Evolutionary conservation across 2,797 vertebrate species (phyloP), one percentile per base, ranked within the genome.

Genomic region (Lateolabrax maculatus): DNA sequence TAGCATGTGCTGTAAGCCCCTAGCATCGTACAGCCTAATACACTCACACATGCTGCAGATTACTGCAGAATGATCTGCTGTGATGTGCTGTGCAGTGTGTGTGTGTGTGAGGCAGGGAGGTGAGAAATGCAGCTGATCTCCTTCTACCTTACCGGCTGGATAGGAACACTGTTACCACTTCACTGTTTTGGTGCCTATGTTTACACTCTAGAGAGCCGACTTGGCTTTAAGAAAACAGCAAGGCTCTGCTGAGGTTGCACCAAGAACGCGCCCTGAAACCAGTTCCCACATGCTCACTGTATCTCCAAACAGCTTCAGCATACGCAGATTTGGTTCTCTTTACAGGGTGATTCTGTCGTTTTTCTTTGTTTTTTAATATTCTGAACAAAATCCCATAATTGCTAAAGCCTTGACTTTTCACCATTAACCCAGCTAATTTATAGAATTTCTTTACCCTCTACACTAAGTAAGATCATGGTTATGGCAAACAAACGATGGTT

Each of bases 51-150:
- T 64, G 66, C 75, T 67, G 79, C 56, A 82, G 74, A 77, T 84
- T 74, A 74, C 78, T 68, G 83, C 80, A 84, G 77, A 80, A 75
- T 68, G 46, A 80, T 88, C 75, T 71, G 72, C 55, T 68, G 52
- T 64, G 76, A 80, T 25, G 12, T 63, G 63, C 23, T 82, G 62
- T 69, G 56, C 48, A 3, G 39, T 48, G 63, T 61, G 49, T 67
- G 65, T 64, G 68, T 56, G 67, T 39, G 57, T 16, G 51, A 51
- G 34, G 58, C 41, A 51, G 19, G 25, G 53, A 49, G 29, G 46
- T 65, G 55, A 74, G 55, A 74, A 51, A 74, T 77, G 51, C 66
- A 75, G 80, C 27, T 46, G 58, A 73, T 82, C 29, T 60, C 56
- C 36, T 55, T 77, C 73, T 36, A 56, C 57, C 52, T 31, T 27